These are phyloP conservation scores for Tetragonisca angustula DNA, from an alignment of 2,888 invertebrate species.

Conservation along the genomic window DNA sequence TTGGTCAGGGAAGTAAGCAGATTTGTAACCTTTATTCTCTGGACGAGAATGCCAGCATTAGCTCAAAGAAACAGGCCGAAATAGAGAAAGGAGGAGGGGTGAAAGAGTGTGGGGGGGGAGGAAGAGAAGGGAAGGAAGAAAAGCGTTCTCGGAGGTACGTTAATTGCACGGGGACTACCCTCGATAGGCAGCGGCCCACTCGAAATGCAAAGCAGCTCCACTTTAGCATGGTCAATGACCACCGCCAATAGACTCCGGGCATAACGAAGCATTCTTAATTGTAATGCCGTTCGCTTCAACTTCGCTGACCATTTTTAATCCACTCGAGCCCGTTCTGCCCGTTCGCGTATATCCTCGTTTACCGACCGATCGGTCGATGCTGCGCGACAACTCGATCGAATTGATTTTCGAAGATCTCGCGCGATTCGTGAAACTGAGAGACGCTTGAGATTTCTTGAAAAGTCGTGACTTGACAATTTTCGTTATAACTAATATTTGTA, in stretches of 20 bases:
- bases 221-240: slow-evolving; percentile 61
- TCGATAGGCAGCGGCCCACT: slow-evolving; percentile 57
- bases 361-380: no score
- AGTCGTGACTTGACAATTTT: no score
- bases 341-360: no score
- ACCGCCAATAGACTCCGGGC: slow-evolving; percentile 63
- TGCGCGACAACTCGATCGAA: no score
- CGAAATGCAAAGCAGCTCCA: slow-evolving; percentile 61
- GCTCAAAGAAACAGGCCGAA: slow-evolving; percentile 21
- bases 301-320: slow-evolving; percentile 75
- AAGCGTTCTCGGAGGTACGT: slow-evolving; percentile 53
- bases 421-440: no score
- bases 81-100: neutral
- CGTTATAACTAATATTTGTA: no score
- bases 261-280: slow-evolving; percentile 79
- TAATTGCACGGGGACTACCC: slow-evolving; percentile 64
- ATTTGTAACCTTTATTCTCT: slow-evolving; percentile 17
- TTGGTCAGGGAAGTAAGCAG: slow-evolving; percentile 4
- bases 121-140: neutral
- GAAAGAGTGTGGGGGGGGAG: neutral
- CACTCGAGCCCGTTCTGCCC: slow-evolving; percentile 66
- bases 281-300: slow-evolving; percentile 75
- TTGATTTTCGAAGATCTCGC: no score
- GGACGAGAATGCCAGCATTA: slow-evolving; percentile 11
- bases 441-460: no score